Conservation (phyloP, 2,797 vertebrate species). For the Percopsis omiscomaycus region DNA sequence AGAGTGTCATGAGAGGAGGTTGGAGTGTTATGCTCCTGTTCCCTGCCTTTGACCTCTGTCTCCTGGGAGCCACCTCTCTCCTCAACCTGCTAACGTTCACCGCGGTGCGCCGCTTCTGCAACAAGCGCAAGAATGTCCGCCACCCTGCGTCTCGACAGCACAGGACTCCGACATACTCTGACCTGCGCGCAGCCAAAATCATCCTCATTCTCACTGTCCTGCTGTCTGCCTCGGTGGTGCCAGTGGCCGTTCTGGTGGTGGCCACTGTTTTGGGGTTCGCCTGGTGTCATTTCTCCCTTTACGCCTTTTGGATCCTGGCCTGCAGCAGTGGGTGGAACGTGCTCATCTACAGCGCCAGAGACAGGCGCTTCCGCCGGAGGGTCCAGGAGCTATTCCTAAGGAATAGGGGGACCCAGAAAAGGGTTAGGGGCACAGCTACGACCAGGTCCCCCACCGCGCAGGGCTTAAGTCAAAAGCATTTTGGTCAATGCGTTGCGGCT, state of each 20-base stretch:
- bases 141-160: not conserved
- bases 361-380: slow-evolving; percentile 49
- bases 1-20: not conserved
- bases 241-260: slow-evolving; percentile 54
- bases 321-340: slow-evolving; percentile 65
- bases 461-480: not conserved
- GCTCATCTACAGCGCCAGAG: slow-evolving; percentile 53
- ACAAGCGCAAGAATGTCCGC: slow-evolving; percentile 11
- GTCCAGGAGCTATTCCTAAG: slow-evolving; percentile 43
- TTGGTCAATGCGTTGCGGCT: not conserved
- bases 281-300: slow-evolving; percentile 64
- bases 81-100: slow-evolving; percentile 56
- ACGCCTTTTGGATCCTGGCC: slow-evolving; percentile 62
- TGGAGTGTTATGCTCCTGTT: slow-evolving; percentile 57
- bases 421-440: not conserved
- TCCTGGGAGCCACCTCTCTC: slow-evolving; percentile 45
- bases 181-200: slow-evolving; percentile 57
- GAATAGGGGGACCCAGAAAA: not conserved
- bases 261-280: slow-evolving; percentile 43
- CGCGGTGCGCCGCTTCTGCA: slow-evolving; percentile 42
- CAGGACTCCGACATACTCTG: slow-evolving; percentile 37
- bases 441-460: not conserved
- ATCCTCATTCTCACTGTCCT: slow-evolving; percentile 51
- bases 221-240: slow-evolving; percentile 50
- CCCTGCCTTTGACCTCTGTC: slow-evolving; percentile 51